Evolutionary conservation across 1,140 invertebrate genomes (phyloP).

Genomic region (silkworm (Bombyx mori)): ASM3026992v2 NC_085125.1:5624001-5624500

Average conservation of each 20-base stretch:
- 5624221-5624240: constrained; percentile 57
- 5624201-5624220: constrained; percentile 61
- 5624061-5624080: constrained; percentile 27
- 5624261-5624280: constrained; percentile 48
- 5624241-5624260: constrained; percentile 50
- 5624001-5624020: constrained; percentile 48
- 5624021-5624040: constrained; percentile 56
- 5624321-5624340: constrained; percentile 15
- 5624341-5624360: no score
- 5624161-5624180: constrained; percentile 51
- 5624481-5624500: constrained; percentile 36
- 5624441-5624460: constrained; percentile 59
- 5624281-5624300: constrained; percentile 57
- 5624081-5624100: no score
- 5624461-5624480: constrained; percentile 41
- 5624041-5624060: constrained; percentile 53
- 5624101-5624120: no score
- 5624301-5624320: constrained; percentile 60
- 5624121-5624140: constrained; percentile 44
- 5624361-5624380: no score
- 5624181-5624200: constrained; percentile 42
- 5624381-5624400: constrained; percentile 51
- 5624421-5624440: constrained; percentile 63
- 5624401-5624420: constrained; percentile 60
- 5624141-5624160: constrained; percentile 50